phyloP scores from a whole-genome alignment of 2,113 vertebrate genomes.

The Columba janthina region DNA sequence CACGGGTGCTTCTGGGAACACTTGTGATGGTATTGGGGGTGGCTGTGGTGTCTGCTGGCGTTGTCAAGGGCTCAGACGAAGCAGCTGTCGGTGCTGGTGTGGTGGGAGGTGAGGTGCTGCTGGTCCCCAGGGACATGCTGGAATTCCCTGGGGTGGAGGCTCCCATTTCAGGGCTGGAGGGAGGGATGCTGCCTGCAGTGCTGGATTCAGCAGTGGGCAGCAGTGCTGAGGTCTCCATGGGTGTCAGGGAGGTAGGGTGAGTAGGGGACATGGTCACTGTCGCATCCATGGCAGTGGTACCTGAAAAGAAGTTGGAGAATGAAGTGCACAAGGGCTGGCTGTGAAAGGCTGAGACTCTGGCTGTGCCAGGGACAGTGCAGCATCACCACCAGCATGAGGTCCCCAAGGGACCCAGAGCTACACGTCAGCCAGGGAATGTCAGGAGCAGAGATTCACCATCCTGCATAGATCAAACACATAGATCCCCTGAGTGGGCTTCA shows the following conservation, averaged over 20 bases:
- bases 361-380: not conserved
- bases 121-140: not conserved
- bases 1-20: accelerated
- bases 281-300: not conserved
- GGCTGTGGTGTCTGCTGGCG: not conserved
- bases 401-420: not conserved
- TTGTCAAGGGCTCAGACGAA: accelerated
- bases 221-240: not conserved
- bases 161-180: not conserved
- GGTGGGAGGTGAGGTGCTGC: not conserved
- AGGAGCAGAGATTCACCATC: accelerated
- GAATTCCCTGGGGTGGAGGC: not conserved
- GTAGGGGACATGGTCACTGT: not conserved
- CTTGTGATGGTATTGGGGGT: not conserved
- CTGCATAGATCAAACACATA: not conserved
- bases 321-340: not conserved
- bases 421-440: accelerated
- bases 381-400: not conserved
- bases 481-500: not conserved
- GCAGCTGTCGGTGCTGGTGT: accelerated
- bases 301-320: constrained; percentile 4
- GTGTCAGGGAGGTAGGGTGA: not conserved
- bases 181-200: not conserved
- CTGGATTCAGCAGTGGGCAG: not conserved
- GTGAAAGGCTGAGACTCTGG: not conserved